Evolutionary conservation across 2,797 vertebrate species (phyloP).

Genomic region (Melanotaenia maccullochi): DNA sequence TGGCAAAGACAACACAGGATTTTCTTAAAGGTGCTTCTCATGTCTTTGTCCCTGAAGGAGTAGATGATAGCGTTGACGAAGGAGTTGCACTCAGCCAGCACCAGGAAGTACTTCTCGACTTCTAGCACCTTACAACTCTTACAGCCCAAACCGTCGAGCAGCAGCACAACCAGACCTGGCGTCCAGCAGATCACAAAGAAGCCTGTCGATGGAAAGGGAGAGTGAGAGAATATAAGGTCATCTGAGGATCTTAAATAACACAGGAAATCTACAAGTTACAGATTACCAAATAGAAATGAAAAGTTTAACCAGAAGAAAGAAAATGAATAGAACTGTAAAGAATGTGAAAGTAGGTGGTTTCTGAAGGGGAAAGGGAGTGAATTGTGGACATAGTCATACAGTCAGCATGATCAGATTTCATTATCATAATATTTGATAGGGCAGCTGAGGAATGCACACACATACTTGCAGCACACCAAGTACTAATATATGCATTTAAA

Average conservation of each 20-base stretch:
- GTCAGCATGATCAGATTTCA: conserved; percentile 70
- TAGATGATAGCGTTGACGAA: conserved; percentile 92
- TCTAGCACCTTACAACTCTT: conserved; percentile 78
- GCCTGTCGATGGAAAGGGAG: conserved; percentile 73
- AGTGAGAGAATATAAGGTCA: conserved; percentile 6
- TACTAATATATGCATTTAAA: conserved; percentile 15
- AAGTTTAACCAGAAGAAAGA: conserved; percentile 18
- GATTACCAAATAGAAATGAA: conserved; percentile 1
- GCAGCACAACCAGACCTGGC: conserved; percentile 90
- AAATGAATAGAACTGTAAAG: conserved; percentile 25
- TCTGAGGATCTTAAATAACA: conserved; percentile 10
- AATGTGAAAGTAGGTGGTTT: conserved; percentile 41
- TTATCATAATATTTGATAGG: conserved; percentile 63
- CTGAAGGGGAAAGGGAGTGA: conserved; percentile 35
- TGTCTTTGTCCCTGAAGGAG: conserved; percentile 91
- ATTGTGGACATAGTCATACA: conserved; percentile 26
- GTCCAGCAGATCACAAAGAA: conserved; percentile 96
- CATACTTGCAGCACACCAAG: conserved; percentile 1
- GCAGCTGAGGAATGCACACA: conserved; percentile 65
- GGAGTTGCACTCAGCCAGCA: conserved; percentile 94
- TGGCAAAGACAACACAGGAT: conserved; percentile 85
- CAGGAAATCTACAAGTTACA: not conserved
- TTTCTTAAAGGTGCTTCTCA: conserved; percentile 89
- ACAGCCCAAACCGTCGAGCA: conserved; percentile 89
- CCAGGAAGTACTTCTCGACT: conserved; percentile 90